Conservation (phyloP, 2,888 invertebrate species). For the Dryocosmus kuriphilus region DNA sequence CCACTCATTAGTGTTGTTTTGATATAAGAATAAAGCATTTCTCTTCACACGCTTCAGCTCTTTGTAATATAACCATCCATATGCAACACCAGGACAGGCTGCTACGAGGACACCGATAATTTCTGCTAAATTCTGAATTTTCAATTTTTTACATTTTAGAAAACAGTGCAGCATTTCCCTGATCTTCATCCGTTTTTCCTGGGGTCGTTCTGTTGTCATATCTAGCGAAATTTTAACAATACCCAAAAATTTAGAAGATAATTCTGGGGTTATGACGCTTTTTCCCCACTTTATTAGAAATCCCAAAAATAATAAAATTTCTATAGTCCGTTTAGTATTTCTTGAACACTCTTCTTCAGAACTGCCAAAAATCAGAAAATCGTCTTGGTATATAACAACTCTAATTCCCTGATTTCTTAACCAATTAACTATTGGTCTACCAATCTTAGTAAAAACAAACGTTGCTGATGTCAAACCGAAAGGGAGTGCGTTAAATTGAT, state of each 20-base stretch:
- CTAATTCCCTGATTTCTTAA: constrained; percentile 38
- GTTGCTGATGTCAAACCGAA: constrained; percentile 49
- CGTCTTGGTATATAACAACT: constrained; percentile 45
- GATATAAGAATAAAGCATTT: too few species aligned
- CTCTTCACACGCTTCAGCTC: constrained; percentile 39
- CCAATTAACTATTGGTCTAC: constrained; percentile 43
- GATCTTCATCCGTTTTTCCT: constrained; percentile 13
- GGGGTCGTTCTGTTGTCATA: not conserved
- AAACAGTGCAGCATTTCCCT: constrained; percentile 1
- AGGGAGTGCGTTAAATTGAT: constrained; percentile 53
- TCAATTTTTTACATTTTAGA: not conserved
- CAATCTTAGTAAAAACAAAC: constrained; percentile 48
- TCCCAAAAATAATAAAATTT: constrained; percentile 9
- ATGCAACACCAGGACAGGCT: constrained; percentile 43
- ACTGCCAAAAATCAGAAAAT: constrained; percentile 42
- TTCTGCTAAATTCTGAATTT: constrained; percentile 38
- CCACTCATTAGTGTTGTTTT: constrained; percentile 21
- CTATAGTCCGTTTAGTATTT: constrained; percentile 16
- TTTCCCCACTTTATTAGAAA: constrained; percentile 41
- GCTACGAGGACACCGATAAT: constrained; percentile 43
- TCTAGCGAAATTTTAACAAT: not conserved
- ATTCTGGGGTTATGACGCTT: not conserved
- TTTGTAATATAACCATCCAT: constrained; percentile 41
- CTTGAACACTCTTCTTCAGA: constrained; percentile 13
- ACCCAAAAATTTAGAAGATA: constrained; percentile 13